phyloP scores from a whole-genome alignment of 2,797 vertebrate species.

The Centroberyx gerrardi region DNA sequence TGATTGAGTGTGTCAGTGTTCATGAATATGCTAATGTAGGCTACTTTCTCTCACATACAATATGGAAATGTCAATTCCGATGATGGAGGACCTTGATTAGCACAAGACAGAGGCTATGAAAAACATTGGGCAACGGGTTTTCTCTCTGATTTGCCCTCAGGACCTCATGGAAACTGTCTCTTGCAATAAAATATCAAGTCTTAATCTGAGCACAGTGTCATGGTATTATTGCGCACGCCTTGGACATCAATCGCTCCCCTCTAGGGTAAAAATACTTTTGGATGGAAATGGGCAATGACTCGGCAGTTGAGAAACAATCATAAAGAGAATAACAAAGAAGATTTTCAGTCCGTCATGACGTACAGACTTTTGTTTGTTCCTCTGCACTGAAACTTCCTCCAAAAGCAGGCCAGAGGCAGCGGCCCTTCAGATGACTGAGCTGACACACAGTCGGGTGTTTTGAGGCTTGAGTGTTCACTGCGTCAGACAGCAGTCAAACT shows the following conservation, averaged over 20 bases:
- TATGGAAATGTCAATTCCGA: constrained; percentile 60
- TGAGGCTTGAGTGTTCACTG: constrained; percentile 55
- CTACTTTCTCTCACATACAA: constrained; percentile 50
- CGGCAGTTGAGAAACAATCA: constrained; percentile 1
- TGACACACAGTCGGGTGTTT: constrained; percentile 24
- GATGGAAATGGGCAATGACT: constrained; percentile 28
- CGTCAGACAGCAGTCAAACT: constrained; percentile 59
- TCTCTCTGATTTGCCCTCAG: constrained; percentile 39
- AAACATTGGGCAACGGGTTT: constrained; percentile 44
- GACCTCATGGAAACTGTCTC: constrained; percentile 47
- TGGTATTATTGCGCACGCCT: constrained; percentile 20
- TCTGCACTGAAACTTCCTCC: constrained; percentile 10
- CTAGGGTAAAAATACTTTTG: neutral
- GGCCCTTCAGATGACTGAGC: constrained; percentile 36
- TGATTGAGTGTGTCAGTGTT: constrained; percentile 58
- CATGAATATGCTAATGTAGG: constrained; percentile 70
- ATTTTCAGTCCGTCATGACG: constrained; percentile 15
- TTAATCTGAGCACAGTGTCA: constrained; percentile 26
- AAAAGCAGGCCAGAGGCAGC: constrained; percentile 31
- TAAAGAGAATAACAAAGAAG: constrained; percentile 10
- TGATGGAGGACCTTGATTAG: constrained; percentile 61
- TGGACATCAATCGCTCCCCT: constrained; percentile 18
- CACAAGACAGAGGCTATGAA: constrained; percentile 27
- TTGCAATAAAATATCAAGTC: constrained; percentile 38
- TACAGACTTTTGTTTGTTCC: constrained; percentile 5